Conservation (phyloP, 1,140 invertebrate genomes). For the Nephila pilipes region DNA sequence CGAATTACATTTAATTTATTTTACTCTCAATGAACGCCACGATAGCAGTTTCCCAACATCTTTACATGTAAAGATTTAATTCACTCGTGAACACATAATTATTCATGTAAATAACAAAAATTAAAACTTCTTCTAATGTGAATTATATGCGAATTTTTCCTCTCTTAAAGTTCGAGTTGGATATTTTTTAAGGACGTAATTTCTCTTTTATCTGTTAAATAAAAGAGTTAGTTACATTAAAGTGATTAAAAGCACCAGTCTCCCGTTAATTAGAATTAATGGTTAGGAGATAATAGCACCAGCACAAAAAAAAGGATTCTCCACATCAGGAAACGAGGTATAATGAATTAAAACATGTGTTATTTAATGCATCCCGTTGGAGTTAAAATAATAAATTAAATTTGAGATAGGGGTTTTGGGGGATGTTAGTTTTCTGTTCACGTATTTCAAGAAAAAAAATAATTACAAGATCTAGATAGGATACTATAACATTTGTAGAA, state of each 20-base stretch:
- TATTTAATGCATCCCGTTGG: slow-evolving; percentile 10
- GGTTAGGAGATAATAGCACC: neutral
- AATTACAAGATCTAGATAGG: too few relatives aligned
- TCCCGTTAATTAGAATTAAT: slow-evolving; percentile 52
- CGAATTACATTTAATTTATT: too few relatives aligned
- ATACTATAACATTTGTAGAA: too few relatives aligned
- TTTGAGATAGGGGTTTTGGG: neutral
- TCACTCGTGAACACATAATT: neutral
- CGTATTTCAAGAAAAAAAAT: too few relatives aligned
- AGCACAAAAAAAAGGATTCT: neutral
- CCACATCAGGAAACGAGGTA: neutral
- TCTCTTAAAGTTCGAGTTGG: neutral
- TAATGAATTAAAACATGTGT: slow-evolving; percentile 18
- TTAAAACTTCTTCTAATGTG: neutral
- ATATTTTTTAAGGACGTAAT: neutral
- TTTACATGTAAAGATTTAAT: neutral
- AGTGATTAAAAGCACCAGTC: slow-evolving; percentile 17
- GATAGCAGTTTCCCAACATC: neutral
- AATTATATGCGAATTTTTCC: neutral
- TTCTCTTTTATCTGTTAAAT: slow-evolving; percentile 14
- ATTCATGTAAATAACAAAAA: neutral
- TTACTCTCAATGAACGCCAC: too few relatives aligned
- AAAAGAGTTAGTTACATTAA: slow-evolving; percentile 28
- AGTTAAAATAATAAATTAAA: neutral
- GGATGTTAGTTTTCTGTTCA: too few relatives aligned